Evolutionary conservation across 1,140 invertebrate species (phyloP).

Genomic region (Brachionus manjavacas): DNA sequence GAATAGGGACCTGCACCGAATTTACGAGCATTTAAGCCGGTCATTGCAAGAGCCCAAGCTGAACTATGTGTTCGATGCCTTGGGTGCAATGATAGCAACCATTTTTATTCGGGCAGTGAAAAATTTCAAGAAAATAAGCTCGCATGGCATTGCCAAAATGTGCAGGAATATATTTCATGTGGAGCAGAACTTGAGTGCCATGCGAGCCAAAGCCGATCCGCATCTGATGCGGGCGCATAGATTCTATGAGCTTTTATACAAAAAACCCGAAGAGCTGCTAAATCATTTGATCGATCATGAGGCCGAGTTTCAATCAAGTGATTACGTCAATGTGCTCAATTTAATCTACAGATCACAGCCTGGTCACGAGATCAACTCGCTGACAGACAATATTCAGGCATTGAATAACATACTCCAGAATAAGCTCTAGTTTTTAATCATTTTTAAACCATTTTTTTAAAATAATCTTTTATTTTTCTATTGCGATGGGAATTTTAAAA

Average conservation of each 20-base stretch:
- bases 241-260: slow-evolving; percentile 36
- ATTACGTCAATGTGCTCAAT: slow-evolving; percentile 31
- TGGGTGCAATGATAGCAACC: slow-evolving; percentile 17
- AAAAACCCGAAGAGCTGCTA: slow-evolving; percentile 40
- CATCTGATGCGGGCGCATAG: slow-evolving; percentile 39
- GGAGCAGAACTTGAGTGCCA: slow-evolving; percentile 31
- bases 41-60: slow-evolving; percentile 19
- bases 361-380: slow-evolving; percentile 2
- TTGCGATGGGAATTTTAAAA: not conserved
- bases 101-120: slow-evolving; percentile 30
- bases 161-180: slow-evolving; percentile 41
- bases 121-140: slow-evolving; percentile 28
- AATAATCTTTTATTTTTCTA: not conserved
- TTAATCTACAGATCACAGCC: not conserved
- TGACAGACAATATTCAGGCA: slow-evolving; percentile 34
- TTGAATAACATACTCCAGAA: slow-evolving; percentile 32
- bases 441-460: not conserved
- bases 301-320: not conserved
- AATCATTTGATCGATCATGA: slow-evolving; percentile 36
- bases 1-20: slow-evolving; percentile 17
- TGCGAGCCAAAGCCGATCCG: not conserved
- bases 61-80: slow-evolving; percentile 29
- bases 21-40: slow-evolving; percentile 6
- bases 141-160: slow-evolving; percentile 35
- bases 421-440: not conserved